Conservation (phyloP, 2,113 vertebrate genomes). For the Ptyas mucosa region DNA sequence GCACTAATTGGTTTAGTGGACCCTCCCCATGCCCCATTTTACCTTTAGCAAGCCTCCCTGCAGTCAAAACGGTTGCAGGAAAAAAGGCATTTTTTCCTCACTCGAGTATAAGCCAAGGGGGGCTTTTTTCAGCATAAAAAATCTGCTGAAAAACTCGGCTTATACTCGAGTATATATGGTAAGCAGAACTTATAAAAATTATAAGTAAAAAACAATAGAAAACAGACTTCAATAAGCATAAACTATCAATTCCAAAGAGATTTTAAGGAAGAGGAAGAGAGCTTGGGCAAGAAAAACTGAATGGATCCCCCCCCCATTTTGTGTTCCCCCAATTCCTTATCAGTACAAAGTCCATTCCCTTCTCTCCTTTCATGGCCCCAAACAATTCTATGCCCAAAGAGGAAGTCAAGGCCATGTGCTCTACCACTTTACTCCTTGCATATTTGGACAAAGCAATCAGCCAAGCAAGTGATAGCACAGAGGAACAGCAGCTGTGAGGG, state of each 20-base stretch:
- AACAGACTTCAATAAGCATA: neutral
- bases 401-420: neutral
- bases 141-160: too few relatives aligned
- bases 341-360: neutral
- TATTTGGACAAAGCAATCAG: neutral
- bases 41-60: too few relatives aligned
- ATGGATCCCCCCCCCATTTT: neutral
- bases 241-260: neutral
- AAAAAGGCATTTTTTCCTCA: too few relatives aligned
- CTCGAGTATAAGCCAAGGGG: too few relatives aligned
- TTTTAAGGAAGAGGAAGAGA: neutral
- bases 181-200: neutral
- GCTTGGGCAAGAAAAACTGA: neutral
- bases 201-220: neutral
- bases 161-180: too few relatives aligned
- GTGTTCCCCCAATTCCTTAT: neutral
- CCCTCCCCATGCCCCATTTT: too few relatives aligned
- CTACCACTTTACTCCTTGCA: neutral
- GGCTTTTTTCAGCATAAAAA: too few relatives aligned
- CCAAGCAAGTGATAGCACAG: neutral
- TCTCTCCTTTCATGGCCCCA: neutral
- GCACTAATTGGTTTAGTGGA: too few relatives aligned
- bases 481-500: neutral
- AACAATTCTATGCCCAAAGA: neutral
- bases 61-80: too few relatives aligned